A percentile compares a stretch with the other conserved stretches of the same genome.
These are phyloP conservation scores for Rhea pennata DNA, from an alignment of 2,113 vertebrate genomes.

Conservation along the genomic window DNA sequence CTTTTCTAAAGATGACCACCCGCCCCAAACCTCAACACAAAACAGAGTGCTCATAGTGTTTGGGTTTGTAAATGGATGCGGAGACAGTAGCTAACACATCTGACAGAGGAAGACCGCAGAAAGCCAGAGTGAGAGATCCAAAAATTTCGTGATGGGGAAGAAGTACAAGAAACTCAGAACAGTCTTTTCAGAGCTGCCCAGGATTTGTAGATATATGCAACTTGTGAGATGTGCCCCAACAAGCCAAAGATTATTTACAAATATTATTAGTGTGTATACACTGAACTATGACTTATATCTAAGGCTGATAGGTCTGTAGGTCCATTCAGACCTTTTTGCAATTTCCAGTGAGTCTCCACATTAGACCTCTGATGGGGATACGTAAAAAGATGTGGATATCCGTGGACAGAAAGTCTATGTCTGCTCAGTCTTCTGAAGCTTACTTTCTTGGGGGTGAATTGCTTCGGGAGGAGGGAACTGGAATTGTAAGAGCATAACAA, in stretches of 20 bases:
- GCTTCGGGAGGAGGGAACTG: not conserved
- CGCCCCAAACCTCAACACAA: not conserved
- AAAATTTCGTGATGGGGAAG: not conserved
- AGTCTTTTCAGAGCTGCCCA: not conserved
- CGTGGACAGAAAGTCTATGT: not conserved
- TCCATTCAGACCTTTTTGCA: not conserved
- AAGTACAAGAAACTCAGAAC: not conserved
- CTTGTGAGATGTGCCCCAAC: not conserved
- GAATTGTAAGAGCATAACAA: not conserved
- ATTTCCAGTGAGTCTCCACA: not conserved
- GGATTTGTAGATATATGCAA: not conserved
- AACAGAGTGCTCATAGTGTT: too few species aligned
- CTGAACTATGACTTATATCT: not conserved
- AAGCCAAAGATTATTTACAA: not conserved
- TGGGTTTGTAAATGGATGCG: too few species aligned
- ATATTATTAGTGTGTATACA: not conserved
- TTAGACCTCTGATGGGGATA: not conserved
- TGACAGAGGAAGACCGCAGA: not conserved
- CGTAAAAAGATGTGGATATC: not conserved
- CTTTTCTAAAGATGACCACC: not conserved
- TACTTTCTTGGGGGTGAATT: not conserved
- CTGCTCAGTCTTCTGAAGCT: not conserved
- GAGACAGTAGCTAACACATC: not conserved
- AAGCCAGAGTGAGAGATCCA: not conserved
- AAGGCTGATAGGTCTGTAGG: not conserved